Evolutionary conservation across 2,888 invertebrate genomes (phyloP).

Genomic region (Erebia ligea): DNA sequence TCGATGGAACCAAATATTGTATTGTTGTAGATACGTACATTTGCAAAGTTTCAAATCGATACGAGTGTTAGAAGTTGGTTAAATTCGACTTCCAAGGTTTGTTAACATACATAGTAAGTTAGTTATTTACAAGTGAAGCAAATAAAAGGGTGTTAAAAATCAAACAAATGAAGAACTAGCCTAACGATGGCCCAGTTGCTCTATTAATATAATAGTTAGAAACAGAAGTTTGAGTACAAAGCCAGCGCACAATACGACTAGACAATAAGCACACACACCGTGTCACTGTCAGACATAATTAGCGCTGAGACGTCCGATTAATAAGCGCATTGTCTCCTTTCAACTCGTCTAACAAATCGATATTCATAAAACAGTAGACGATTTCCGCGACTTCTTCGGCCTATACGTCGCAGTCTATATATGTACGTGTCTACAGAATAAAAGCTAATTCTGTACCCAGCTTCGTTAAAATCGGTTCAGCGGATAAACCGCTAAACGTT

Average conservation of each 20-base stretch:
- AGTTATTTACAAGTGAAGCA: background rate
- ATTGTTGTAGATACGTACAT: too few species aligned
- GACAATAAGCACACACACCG: constrained; percentile 69
- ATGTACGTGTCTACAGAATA: too few species aligned
- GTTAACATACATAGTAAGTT: too few species aligned
- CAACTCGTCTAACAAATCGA: background rate
- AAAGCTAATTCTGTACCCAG: too few species aligned
- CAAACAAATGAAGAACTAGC: constrained; percentile 27
- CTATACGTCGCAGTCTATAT: too few species aligned
- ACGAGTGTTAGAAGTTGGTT: too few species aligned
- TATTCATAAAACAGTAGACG: background rate
- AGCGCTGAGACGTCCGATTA: constrained; percentile 61
- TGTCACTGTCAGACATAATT: constrained; percentile 80
- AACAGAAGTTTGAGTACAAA: constrained; percentile 51
- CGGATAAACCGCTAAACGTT: too few species aligned
- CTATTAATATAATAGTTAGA: constrained; percentile 39
- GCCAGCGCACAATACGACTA: constrained; percentile 63
- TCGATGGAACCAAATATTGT: too few species aligned
- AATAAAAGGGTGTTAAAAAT: background rate
- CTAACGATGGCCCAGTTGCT: constrained; percentile 33
- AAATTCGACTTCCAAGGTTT: too few species aligned
- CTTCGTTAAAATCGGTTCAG: too few species aligned
- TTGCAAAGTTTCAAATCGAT: too few species aligned
- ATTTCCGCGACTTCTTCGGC: too few species aligned
- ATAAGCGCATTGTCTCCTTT: constrained; percentile 67